Evolutionary conservation across 2,888 invertebrate genomes (phyloP).

Genomic region (Perithous albicinctus): DNA sequence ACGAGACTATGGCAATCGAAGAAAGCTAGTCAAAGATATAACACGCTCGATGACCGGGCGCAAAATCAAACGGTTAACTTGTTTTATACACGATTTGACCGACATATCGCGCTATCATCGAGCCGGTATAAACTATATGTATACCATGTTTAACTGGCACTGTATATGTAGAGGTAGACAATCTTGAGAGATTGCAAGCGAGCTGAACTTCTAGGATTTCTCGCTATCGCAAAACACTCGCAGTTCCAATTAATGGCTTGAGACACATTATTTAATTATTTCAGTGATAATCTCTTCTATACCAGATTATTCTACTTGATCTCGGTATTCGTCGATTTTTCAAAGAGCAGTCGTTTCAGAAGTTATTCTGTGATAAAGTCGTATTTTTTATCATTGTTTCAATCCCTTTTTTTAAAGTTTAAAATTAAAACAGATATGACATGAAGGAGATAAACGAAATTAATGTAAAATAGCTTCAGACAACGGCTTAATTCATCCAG

Average conservation of each 20-base stretch:
- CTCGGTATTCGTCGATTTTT: not conserved
- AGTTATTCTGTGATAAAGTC: not conserved
- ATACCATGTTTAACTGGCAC: slow-evolving; percentile 27
- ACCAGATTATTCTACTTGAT: not conserved
- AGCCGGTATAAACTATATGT: slow-evolving; percentile 48
- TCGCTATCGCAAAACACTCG: slow-evolving; percentile 45
- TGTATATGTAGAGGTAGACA: not conserved
- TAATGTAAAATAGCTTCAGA: too few relatives aligned
- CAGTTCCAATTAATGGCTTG: slow-evolving; percentile 53
- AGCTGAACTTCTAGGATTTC: slow-evolving; percentile 42
- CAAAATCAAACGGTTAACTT: slow-evolving; percentile 52
- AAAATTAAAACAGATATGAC: too few relatives aligned
- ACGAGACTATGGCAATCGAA: slow-evolving; percentile 17
- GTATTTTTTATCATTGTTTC: not conserved
- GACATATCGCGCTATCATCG: slow-evolving; percentile 56
- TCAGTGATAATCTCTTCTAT: slow-evolving; percentile 18
- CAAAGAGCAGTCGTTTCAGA: not conserved
- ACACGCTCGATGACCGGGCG: slow-evolving; percentile 2
- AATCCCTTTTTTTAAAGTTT: too few relatives aligned
- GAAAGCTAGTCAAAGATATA: slow-evolving; percentile 53
- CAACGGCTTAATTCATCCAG: too few relatives aligned
- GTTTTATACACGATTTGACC: slow-evolving; percentile 63
- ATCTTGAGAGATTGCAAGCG: slow-evolving; percentile 6
- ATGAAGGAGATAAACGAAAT: too few relatives aligned
- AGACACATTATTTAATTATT: slow-evolving; percentile 55